Percentiles rank a stretch among this genome's conserved stretches.
phyloP scores from a whole-genome alignment of 2,888 invertebrate species.

The Tryphoninae sp. region DNA sequence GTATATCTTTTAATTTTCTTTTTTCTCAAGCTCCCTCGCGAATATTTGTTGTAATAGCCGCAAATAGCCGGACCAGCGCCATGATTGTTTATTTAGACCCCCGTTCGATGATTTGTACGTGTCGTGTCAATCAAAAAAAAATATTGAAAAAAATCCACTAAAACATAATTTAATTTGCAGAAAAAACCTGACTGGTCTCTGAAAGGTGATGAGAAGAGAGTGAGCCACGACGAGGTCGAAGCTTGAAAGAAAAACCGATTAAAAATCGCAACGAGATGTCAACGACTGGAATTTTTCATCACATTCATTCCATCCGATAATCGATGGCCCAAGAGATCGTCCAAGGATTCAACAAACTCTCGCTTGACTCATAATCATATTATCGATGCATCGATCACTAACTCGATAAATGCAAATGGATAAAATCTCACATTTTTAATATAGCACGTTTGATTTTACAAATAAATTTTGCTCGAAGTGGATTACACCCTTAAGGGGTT shows the following conservation, averaged over 20 bases:
- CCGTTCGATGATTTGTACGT: not conserved
- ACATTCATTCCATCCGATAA: constrained; percentile 54
- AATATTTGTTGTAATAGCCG: not conserved
- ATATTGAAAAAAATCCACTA: constrained; percentile 24
- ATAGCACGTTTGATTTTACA: constrained; percentile 24
- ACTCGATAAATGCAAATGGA: no score
- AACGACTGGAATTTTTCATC: constrained; percentile 49
- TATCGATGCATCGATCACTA: constrained; percentile 16
- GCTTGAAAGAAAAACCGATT: constrained; percentile 50
- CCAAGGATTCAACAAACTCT: constrained; percentile 29
- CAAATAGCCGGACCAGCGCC: constrained; percentile 20
- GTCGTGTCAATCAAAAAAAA: not conserved
- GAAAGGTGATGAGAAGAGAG: constrained; percentile 62
- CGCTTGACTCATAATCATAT: constrained; percentile 32
- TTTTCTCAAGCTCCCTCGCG: not conserved
- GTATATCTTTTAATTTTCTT: not conserved
- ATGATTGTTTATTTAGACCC: not conserved
- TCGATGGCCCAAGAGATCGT: constrained; percentile 44
- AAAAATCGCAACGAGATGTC: constrained; percentile 8
- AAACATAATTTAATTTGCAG: constrained; percentile 51
- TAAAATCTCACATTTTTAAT: not conserved
- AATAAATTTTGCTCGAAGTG: not conserved
- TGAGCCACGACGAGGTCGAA: constrained; percentile 65
- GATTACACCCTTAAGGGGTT: not conserved
- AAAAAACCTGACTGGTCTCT: constrained; percentile 68